Percentiles rank a stretch among this genome's conserved stretches.
phyloP scores from a whole-genome alignment of 2,113 vertebrate species.

The Menura novaehollandiae region DNA sequence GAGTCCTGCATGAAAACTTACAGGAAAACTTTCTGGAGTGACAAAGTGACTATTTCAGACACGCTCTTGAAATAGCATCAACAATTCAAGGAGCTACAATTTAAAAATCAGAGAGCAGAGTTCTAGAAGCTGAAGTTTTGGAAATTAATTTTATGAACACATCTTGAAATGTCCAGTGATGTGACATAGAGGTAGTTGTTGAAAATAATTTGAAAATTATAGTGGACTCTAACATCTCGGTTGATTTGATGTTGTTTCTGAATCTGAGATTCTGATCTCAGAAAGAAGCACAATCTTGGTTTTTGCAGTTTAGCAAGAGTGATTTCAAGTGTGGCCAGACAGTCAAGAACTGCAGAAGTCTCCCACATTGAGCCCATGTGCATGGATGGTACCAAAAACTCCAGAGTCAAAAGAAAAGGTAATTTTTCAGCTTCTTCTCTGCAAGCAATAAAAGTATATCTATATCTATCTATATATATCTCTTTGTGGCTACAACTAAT shows the following conservation, averaged over 20 bases:
- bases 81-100: neutral
- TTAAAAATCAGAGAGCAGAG: neutral
- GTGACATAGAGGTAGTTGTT: neutral
- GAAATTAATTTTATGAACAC: neutral
- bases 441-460: neutral
- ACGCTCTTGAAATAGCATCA: neutral
- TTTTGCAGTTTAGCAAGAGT: neutral
- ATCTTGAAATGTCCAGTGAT: neutral
- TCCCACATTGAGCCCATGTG: accelerated
- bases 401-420: neutral
- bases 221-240: neutral
- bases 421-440: neutral
- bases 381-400: neutral
- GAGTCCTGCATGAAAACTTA: neutral
- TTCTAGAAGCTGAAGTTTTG: neutral
- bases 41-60: neutral
- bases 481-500: neutral
- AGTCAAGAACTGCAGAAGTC: neutral
- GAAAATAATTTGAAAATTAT: neutral
- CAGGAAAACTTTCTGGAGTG: neutral
- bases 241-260: neutral
- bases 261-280: neutral
- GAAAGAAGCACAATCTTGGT: neutral
- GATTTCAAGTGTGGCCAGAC: neutral
- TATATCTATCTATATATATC: too few species aligned